phyloP scores from a whole-genome alignment of 1,140 invertebrate genomes.

The Drosophila prosaltans region DNA sequence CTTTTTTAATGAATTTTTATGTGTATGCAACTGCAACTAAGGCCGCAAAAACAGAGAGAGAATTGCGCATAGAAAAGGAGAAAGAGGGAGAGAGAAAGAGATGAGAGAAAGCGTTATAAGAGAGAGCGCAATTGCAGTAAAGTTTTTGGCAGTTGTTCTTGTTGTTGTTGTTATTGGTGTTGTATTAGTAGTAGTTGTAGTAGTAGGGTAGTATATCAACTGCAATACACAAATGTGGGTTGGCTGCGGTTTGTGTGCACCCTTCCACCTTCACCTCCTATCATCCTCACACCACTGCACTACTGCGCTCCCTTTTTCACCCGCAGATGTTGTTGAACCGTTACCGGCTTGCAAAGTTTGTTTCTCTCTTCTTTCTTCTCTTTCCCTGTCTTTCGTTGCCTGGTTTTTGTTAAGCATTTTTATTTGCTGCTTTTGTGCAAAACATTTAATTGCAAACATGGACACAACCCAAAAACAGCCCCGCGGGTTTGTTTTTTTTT shows the following conservation, averaged over 20 bases:
- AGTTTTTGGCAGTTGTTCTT: constrained; percentile 10
- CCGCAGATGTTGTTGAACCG: constrained; percentile 75
- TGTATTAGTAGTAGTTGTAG: constrained; percentile 22
- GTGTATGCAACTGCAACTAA: constrained; percentile 68
- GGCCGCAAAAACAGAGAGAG: constrained; percentile 27
- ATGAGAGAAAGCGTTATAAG: constrained; percentile 10
- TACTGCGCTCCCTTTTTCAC: constrained; percentile 21
- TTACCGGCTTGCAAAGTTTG: constrained; percentile 61
- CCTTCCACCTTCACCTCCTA: background rate
- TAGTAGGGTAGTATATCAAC: constrained; percentile 80
- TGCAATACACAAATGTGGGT: constrained; percentile 72
- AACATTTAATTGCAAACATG: constrained; percentile 77
- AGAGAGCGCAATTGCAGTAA: constrained; percentile 28
- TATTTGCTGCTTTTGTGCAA: constrained; percentile 65
- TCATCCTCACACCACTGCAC: constrained; percentile 9
- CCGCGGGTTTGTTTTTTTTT: background rate
- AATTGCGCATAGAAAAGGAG: constrained; percentile 41
- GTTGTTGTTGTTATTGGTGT: constrained; percentile 15
- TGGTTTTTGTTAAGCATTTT: constrained; percentile 51
- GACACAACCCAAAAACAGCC: constrained; percentile 19
- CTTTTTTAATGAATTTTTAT: constrained; percentile 80
- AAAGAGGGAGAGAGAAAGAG: constrained; percentile 65
- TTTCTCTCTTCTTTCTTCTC: constrained; percentile 21
- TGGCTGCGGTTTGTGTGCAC: constrained; percentile 49
- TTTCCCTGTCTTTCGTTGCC: background rate